These are phyloP conservation scores for Solen grandis DNA, from an alignment of 1,140 invertebrate species.

Conservation along the genomic window DNA sequence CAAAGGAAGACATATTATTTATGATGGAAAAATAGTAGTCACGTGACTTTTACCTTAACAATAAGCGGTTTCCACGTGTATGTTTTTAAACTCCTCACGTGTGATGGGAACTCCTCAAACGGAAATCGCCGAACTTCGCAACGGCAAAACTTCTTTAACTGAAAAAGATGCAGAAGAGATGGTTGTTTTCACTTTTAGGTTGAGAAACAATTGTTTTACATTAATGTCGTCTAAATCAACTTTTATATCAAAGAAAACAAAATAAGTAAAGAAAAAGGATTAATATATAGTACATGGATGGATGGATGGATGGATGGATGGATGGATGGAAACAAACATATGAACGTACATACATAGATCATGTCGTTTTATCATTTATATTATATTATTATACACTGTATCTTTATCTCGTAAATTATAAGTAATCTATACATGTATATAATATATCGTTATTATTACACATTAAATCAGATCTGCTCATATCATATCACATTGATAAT, in stretches of 20 bases:
- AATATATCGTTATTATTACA: too few relatives aligned
- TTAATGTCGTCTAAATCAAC: too few relatives aligned
- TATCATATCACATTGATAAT: too few relatives aligned
- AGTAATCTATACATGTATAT: too few relatives aligned
- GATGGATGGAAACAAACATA: background rate
- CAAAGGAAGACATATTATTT: too few relatives aligned
- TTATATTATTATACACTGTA: too few relatives aligned
- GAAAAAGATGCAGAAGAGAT: background rate
- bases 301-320: background rate
- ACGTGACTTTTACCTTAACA: conserved; percentile 38
- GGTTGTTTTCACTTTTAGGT: background rate
- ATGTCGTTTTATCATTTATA: background rate
- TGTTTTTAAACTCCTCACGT: conserved; percentile 22
- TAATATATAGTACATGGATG: background rate
- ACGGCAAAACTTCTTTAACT: conserved; percentile 30
- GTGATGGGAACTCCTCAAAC: conserved; percentile 28
- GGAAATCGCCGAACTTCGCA: conserved; percentile 39
- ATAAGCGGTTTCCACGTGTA: conserved; percentile 55
- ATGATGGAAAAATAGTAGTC: too few relatives aligned
- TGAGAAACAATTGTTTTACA: background rate
- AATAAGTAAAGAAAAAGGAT: background rate
- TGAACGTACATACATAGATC: background rate
- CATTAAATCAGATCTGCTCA: too few relatives aligned
- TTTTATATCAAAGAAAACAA: background rate
- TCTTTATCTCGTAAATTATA: too few relatives aligned